Evolutionary conservation across 2,113 vertebrate species (phyloP).

Genomic region (Eurystomus gularis): DNA sequence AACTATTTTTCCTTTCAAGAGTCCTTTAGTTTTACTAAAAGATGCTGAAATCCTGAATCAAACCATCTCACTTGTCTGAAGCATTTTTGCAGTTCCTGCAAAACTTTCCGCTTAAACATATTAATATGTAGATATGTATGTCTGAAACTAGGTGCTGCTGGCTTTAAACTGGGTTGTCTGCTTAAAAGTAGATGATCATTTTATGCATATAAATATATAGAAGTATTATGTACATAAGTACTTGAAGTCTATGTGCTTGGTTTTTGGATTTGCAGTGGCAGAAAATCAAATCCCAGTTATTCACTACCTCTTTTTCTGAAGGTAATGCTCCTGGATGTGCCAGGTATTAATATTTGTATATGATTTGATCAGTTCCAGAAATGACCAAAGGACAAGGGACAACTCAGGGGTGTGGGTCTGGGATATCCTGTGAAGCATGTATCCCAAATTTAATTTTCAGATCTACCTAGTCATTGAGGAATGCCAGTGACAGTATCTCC

Average conservation of each 20-base stretch:
- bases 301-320: not conserved
- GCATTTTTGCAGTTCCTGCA: not conserved
- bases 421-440: not conserved
- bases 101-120: not conserved
- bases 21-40: not conserved
- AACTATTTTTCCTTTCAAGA: not conserved
- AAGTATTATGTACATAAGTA: not conserved
- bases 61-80: not conserved
- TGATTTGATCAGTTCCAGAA: not conserved
- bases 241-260: not conserved
- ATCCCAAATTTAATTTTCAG: not conserved
- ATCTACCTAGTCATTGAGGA: not conserved
- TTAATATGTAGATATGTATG: not conserved
- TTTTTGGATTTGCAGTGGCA: not conserved
- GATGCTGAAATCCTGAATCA: not conserved
- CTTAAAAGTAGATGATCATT: not conserved
- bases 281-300: not conserved
- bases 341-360: not conserved
- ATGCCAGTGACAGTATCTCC: not conserved
- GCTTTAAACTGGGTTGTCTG: not conserved
- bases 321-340: not conserved
- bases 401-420: not conserved
- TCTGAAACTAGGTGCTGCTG: not conserved
- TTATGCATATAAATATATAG: not conserved
- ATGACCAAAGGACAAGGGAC: not conserved